Percentiles rank a stretch among this genome's conserved stretches.
Evolutionary conservation across 92 coral and sea anemone species (phyloP).

Genomic region (Epizoanthus scotinus): DNA sequence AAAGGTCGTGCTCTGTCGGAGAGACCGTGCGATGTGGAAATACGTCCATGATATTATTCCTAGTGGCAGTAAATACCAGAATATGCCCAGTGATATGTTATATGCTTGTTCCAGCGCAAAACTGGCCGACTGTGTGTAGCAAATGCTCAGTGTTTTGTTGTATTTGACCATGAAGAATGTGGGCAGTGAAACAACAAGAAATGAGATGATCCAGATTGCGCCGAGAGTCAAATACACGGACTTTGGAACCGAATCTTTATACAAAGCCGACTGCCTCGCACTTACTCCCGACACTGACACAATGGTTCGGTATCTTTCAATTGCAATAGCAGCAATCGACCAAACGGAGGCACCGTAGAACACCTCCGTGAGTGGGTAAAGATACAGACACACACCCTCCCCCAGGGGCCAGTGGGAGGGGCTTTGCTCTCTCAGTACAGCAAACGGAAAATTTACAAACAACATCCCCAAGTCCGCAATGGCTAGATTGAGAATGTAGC

Average conservation of each 20-base stretch:
- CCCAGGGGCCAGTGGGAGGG: constrained; percentile 85
- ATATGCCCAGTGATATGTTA: constrained; percentile 44
- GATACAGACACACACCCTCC: constrained; percentile 52
- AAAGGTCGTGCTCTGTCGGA: constrained; percentile 70
- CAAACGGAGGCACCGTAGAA: constrained; percentile 86
- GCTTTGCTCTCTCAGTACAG: constrained; percentile 66
- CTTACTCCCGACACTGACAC: constrained; percentile 4
- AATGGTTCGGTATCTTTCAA: constrained; percentile 66
- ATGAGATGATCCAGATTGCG: constrained; percentile 73
- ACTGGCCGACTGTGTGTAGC: constrained; percentile 44
- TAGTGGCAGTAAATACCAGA: constrained; percentile 78
- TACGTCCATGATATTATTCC: constrained; percentile 71
- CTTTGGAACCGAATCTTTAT: constrained; percentile 1
- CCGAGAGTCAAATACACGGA: constrained; percentile 11
- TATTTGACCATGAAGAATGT: constrained; percentile 61
- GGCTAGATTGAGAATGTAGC: constrained; percentile 80
- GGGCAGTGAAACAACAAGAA: constrained; percentile 68
- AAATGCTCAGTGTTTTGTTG: constrained; percentile 8
- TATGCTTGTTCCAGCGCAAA: constrained; percentile 65
- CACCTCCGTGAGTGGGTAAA: constrained; percentile 82
- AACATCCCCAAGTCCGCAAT: constrained; percentile 86
- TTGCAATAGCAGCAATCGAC: constrained; percentile 90
- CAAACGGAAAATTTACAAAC: constrained; percentile 67
- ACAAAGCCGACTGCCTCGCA: constrained; percentile 22
- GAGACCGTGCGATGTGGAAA: constrained; percentile 58